phyloP scores from a whole-genome alignment of 2,888 invertebrate genomes.

The Tridacna gigas region DNA sequence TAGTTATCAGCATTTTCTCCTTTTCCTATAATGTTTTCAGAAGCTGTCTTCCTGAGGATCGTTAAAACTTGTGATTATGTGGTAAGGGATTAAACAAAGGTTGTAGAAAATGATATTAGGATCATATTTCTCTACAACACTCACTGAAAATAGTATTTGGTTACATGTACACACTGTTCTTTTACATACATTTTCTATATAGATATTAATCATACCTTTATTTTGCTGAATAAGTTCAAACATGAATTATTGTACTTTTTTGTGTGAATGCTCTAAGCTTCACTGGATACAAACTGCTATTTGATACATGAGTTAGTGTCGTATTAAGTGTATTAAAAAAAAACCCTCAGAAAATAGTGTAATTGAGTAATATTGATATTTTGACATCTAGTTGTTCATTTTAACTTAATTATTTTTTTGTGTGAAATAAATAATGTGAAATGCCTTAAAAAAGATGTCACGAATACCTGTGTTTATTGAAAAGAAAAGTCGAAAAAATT shows the following conservation, averaged over 20 bases:
- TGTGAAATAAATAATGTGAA: neutral
- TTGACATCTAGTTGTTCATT: neutral
- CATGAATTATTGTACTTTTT: neutral
- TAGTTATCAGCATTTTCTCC: too few species aligned
- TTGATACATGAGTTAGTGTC: neutral
- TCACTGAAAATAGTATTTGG: neutral
- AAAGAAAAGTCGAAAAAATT: slow-evolving; percentile 47
- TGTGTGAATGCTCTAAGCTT: neutral
- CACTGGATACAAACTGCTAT: neutral
- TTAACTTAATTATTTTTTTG: neutral
- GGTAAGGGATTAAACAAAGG: too few species aligned
- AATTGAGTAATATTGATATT: too few species aligned
- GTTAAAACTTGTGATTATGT: too few species aligned
- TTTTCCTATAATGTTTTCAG: neutral
- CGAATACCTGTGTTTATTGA: slow-evolving; percentile 63
- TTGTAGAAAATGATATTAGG: neutral
- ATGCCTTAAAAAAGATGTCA: slow-evolving; percentile 45
- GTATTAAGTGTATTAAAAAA: neutral
- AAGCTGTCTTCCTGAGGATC: too few species aligned
- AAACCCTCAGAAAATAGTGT: too few species aligned
- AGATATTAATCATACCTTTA: neutral
- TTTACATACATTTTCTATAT: neutral
- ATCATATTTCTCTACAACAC: slow-evolving; percentile 3
- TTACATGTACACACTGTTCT: neutral
- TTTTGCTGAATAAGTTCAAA: neutral